Evolutionary conservation across 1,140 invertebrate genomes (phyloP).

Genomic region (Homarus americanus): DNA sequence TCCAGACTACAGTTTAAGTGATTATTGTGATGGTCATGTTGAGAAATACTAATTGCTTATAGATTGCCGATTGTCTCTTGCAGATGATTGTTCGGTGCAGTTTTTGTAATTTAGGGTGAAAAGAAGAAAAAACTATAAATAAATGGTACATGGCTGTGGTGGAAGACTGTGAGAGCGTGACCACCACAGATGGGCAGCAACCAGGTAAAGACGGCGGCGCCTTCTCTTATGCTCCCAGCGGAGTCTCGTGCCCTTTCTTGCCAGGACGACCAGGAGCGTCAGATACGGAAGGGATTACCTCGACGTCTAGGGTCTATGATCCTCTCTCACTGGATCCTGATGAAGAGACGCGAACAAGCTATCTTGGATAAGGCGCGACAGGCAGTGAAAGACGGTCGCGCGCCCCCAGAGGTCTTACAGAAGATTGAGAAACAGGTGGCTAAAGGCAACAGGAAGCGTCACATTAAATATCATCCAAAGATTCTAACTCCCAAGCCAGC

Average conservation of each 20-base stretch:
- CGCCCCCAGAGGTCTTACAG: slow-evolving; percentile 29
- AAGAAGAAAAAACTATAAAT: background rate
- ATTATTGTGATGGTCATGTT: no score
- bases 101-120: no score
- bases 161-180: background rate
- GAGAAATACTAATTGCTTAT: no score
- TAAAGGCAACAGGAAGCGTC: slow-evolving; percentile 1
- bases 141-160: background rate
- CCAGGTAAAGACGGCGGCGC: slow-evolving; percentile 21
- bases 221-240: slow-evolving; percentile 26
- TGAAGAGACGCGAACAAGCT: slow-evolving; percentile 43
- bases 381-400: slow-evolving; percentile 40
- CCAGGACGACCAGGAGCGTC: slow-evolving; percentile 38
- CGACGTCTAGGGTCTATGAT: slow-evolving; percentile 42
- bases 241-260: slow-evolving; percentile 31
- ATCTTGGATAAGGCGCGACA: slow-evolving; percentile 8
- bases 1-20: no score
- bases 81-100: background rate
- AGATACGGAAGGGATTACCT: slow-evolving; percentile 26
- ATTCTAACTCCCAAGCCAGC: background rate
- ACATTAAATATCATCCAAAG: slow-evolving; percentile 55
- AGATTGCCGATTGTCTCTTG: no score
- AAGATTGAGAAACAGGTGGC: slow-evolving; percentile 29
- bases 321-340: slow-evolving; percentile 49
- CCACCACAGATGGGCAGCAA: slow-evolving; percentile 48